Percentiles rank a stretch among this genome's conserved stretches.
Evolutionary conservation across 1,140 invertebrate species (phyloP).

Genomic region (Micrasema longulum): DNA sequence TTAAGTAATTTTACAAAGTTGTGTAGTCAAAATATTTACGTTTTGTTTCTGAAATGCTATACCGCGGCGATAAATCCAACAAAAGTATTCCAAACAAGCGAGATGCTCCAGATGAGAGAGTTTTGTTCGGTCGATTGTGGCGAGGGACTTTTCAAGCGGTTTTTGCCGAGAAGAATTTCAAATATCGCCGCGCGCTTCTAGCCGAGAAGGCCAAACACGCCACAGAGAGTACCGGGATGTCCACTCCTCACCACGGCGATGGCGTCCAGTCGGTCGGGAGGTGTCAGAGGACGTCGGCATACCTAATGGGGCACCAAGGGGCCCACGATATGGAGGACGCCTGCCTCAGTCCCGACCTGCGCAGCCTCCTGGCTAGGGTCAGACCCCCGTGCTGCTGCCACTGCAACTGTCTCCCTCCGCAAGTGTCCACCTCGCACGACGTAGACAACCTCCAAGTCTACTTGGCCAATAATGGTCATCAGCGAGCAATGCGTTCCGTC

Average conservation of each 20-base stretch:
- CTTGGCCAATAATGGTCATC: slow-evolving; percentile 65
- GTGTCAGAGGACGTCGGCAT: slow-evolving; percentile 19
- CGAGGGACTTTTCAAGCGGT: slow-evolving; percentile 70
- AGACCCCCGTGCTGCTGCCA: slow-evolving; percentile 61
- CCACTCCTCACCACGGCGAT: slow-evolving; percentile 15
- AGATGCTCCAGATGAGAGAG: slow-evolving; percentile 67
- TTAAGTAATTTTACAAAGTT: neutral
- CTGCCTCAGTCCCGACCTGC: slow-evolving; percentile 59
- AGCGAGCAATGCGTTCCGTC: slow-evolving; percentile 71
- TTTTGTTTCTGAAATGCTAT: slow-evolving; percentile 51
- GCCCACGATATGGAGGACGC: slow-evolving; percentile 6
- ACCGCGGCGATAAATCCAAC: slow-evolving; percentile 54
- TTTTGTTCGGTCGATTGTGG: slow-evolving; percentile 74
- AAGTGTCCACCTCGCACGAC: slow-evolving; percentile 57
- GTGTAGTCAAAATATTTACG: slow-evolving; percentile 17
- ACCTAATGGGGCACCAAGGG: slow-evolving; percentile 12
- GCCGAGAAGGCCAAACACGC: slow-evolving; percentile 43
- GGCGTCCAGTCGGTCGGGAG: slow-evolving; percentile 13
- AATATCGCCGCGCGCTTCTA: slow-evolving; percentile 58
- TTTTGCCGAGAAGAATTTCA: slow-evolving; percentile 59
- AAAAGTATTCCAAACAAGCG: slow-evolving; percentile 59
- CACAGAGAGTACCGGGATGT: neutral
- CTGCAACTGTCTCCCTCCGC: slow-evolving; percentile 64
- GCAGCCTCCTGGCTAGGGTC: slow-evolving; percentile 61
- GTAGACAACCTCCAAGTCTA: slow-evolving; percentile 69